Evolutionary conservation across 2,888 invertebrate species (phyloP).

Genomic region (Diloba caeruleocephala): DNA sequence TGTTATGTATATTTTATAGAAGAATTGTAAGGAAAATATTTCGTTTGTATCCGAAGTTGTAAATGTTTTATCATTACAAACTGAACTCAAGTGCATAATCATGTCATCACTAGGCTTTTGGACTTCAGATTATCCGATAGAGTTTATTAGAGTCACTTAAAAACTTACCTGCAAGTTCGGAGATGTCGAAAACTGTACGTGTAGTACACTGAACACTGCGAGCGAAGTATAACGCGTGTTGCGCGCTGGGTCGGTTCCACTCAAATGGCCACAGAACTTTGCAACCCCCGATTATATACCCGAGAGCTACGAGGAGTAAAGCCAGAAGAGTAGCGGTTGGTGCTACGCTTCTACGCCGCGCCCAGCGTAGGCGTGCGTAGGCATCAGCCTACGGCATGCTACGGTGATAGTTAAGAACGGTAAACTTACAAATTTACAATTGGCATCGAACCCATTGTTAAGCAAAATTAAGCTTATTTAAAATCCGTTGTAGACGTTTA

Average conservation of each 20-base stretch:
- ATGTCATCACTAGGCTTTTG: not conserved
- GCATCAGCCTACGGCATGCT: conserved; percentile 66
- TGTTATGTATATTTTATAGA: too few species aligned
- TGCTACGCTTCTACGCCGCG: conserved; percentile 73
- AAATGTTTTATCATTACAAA: too few species aligned
- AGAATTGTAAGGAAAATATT: too few species aligned
- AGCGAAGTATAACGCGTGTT: conserved; percentile 65
- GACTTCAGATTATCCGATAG: not conserved
- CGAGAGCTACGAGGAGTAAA: conserved; percentile 36
- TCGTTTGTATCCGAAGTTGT: too few species aligned
- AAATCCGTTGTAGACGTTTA: not conserved
- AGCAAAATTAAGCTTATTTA: not conserved
- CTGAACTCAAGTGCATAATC: too few species aligned
- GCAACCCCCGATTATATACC: conserved; percentile 72
- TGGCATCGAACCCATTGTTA: conserved; percentile 19
- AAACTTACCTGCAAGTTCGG: conserved; percentile 78
- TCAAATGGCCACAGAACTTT: conserved; percentile 72
- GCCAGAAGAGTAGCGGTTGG: conserved; percentile 71
- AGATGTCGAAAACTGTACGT: conserved; percentile 61
- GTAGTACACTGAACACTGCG: conserved; percentile 60
- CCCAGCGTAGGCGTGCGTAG: conserved; percentile 87
- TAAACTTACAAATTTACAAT: conserved; percentile 10
- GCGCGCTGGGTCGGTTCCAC: conserved; percentile 70
- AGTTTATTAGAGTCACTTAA: conserved; percentile 6
- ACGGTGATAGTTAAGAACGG: conserved; percentile 41